phyloP scores from a whole-genome alignment of 2,797 vertebrate species.

The Synaphobranchus kaupii region DNA sequence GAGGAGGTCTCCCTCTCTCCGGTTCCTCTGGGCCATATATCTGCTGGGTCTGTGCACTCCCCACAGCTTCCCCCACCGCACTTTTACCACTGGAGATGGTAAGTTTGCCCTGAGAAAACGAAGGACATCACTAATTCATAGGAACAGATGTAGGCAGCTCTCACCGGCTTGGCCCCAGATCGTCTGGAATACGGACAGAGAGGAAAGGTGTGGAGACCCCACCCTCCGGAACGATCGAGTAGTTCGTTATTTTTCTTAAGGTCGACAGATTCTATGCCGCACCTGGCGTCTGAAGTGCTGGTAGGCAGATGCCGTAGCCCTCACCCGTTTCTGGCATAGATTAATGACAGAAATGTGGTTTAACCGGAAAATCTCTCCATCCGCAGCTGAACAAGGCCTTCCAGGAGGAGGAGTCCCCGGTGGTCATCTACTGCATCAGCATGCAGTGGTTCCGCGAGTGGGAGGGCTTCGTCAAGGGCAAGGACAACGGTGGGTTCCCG shows the following conservation, averaged over 20 bases:
- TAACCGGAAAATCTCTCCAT: neutral
- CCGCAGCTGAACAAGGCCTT: constrained; percentile 95
- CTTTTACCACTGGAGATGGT: constrained; percentile 47
- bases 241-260: neutral
- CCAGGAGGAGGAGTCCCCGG: constrained; percentile 95
- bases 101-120: constrained; percentile 58
- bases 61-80: constrained; percentile 43
- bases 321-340: neutral
- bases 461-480: constrained; percentile 98
- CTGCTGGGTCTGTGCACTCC: constrained; percentile 38
- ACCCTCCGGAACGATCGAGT: neutral
- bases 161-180: constrained; percentile 49
- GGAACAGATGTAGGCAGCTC: constrained; percentile 61
- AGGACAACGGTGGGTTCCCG: constrained; percentile 80
- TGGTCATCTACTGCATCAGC: constrained; percentile 97
- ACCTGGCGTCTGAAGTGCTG: no score
- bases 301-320: neutral
- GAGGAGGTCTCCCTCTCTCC: constrained; percentile 29
- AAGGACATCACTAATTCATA: constrained; percentile 65
- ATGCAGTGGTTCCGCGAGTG: constrained; percentile 99
- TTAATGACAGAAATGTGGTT: neutral
- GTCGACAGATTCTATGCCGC: neutral
- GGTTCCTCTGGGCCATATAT: constrained; percentile 38
- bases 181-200: constrained; percentile 22
- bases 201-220: neutral